Evolutionary conservation across 2,888 invertebrate genomes (phyloP).

Genomic region (Cephus nigrinus): DNA sequence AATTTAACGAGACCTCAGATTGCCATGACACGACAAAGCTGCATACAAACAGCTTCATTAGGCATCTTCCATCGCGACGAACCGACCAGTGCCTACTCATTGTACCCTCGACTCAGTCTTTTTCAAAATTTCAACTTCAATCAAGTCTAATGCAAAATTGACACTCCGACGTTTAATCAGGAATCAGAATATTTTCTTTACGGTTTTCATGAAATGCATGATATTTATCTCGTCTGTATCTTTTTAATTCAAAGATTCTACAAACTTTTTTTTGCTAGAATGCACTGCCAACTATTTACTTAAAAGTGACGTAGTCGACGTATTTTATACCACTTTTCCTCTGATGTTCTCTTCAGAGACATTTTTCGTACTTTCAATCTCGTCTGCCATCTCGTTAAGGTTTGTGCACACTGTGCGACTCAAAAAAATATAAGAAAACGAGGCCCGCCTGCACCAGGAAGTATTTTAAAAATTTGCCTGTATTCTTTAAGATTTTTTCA

Average conservation of each 20-base stretch:
- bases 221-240: not conserved
- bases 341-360: not conserved
- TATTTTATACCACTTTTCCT: not conserved
- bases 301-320: not conserved
- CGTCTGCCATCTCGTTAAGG: not conserved
- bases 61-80: not conserved
- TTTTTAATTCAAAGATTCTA: not conserved
- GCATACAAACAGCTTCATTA: not conserved
- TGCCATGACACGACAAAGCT: not conserved
- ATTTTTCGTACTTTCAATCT: not conserved
- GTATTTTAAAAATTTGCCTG: not conserved
- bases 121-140: not conserved
- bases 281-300: not conserved
- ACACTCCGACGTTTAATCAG: not conserved
- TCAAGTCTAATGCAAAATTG: not conserved
- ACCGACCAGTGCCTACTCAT: not conserved
- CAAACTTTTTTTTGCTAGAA: not conserved
- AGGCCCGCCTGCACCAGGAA: not conserved
- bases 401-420: not conserved
- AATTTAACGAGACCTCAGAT: conserved; percentile 14
- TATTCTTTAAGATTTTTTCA: not conserved
- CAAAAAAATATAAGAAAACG: not conserved
- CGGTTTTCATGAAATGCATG: not conserved
- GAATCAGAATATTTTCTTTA: not conserved
- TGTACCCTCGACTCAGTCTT: not conserved